phyloP scores from a whole-genome alignment of 2,888 invertebrate genomes.

The Agonopterix heracliana region DNA sequence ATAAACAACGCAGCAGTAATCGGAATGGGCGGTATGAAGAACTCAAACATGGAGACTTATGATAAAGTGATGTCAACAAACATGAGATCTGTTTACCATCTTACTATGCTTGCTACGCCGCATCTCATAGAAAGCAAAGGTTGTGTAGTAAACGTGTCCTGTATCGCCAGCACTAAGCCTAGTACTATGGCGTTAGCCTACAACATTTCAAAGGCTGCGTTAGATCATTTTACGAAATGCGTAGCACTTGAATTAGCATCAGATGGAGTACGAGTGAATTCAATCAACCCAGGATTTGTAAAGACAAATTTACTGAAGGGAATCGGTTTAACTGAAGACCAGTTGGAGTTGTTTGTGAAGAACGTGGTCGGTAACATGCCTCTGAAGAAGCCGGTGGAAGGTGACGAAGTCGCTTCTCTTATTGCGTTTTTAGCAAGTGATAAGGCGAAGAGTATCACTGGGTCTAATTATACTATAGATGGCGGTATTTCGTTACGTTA shows the following conservation, averaged over 20 bases:
- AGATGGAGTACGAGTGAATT: conserved; percentile 89
- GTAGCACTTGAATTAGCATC: conserved; percentile 88
- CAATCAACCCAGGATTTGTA: conserved; percentile 96
- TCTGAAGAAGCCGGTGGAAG: conserved; percentile 86
- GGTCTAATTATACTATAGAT: conserved; percentile 70
- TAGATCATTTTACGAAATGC: conserved; percentile 96
- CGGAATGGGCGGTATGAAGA: conserved; percentile 86
- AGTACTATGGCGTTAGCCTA: conserved; percentile 88
- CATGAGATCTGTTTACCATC: conserved; percentile 84
- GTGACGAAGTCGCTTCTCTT: conserved; percentile 89
- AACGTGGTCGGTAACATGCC: conserved; percentile 85
- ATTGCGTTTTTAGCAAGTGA: conserved; percentile 94
- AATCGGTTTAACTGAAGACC: conserved; percentile 74
- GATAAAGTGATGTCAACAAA: conserved; percentile 92
- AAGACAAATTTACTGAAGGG: conserved; percentile 89
- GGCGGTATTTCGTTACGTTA: conserved; percentile 47
- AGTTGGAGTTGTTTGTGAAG: conserved; percentile 84
- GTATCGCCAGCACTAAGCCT: conserved; percentile 83
- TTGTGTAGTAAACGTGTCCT: conserved; percentile 93
- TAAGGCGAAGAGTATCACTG: conserved; percentile 91
- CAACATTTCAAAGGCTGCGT: conserved; percentile 91
- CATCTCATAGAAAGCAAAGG: conserved; percentile 87
- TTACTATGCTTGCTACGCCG: conserved; percentile 90
- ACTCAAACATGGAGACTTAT: conserved; percentile 85
- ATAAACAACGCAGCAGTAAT: conserved; percentile 92